Percentiles rank a stretch among this genome's conserved stretches.
Conservation (phyloP, 2,797 vertebrate species). For the Podarcis lilfordi region DNA sequence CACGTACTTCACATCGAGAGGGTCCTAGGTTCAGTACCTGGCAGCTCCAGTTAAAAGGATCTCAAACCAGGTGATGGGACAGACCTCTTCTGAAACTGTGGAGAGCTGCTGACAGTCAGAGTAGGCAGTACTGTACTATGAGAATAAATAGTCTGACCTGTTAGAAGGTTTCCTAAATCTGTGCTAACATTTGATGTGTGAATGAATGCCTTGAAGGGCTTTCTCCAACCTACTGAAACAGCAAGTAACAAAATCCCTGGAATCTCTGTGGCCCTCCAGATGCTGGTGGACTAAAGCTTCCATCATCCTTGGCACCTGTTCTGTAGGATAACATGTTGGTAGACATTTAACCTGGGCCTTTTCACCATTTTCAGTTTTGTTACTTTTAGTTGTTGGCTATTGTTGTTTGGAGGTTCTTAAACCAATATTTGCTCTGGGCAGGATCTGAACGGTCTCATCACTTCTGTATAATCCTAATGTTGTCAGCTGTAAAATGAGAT, state of each 20-base stretch:
- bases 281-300: too few relatives aligned
- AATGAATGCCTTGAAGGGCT: neutral
- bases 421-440: neutral
- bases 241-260: neutral
- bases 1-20: neutral
- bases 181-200: neutral
- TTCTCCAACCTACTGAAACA: neutral
- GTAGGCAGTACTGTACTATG: neutral
- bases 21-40: too few relatives aligned
- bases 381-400: neutral
- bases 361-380: neutral
- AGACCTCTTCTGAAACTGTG: neutral
- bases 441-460: neutral
- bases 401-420: neutral
- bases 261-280: too few relatives aligned
- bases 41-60: too few relatives aligned
- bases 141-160: neutral
- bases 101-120: neutral
- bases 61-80: too few relatives aligned
- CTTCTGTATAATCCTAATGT: neutral
- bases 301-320: neutral
- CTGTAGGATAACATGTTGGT: neutral
- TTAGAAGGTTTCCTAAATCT: neutral
- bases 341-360: neutral
- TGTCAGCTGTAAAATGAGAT: neutral